Evolutionary conservation across 92 coral and sea anemone species (phyloP), one percentile per base, ranked within the genome.

Genomic region (Parazoanthus swiftii): DNA sequence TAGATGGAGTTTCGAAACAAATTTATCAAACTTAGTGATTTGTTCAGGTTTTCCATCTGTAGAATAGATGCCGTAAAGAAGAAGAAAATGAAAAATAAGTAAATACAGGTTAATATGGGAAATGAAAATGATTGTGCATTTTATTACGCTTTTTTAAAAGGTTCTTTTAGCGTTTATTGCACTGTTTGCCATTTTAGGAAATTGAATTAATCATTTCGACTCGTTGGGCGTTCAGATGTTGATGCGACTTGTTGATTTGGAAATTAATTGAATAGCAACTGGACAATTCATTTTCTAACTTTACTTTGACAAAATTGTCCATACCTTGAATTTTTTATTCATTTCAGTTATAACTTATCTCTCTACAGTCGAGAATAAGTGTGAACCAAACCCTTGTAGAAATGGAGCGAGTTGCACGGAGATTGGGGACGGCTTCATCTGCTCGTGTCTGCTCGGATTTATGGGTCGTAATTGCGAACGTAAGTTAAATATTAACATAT

Each of bases 381-480:
- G 99, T 71, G 98, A 97, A 23, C 98, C 98, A 1, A 95, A 86
- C 29, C 99, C 98, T 21, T 96, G 99, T 77, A 88, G 87, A 33
- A 92, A 95, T 77, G 95, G 98, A 3, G 99, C 94, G 36, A 85
- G 73, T 78, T 96, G 99, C 46, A 95, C 95, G 5, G 97, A 91
- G 72, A 89, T 92, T 58, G 63, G 90, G 23, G 95, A 89, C 8
- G 85, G 56, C 36, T 96, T 92, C 86, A 90, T 90, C 16, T 96
- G 99, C 74, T 89, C 99, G 0, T 96, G 99, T 84, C 67, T 73
- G 43, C 89, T 74, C 4, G 99, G 99, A 48, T 96, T 91, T 86
- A 95, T 96, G 95, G 97, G 99, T 8, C 92, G 89, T 74, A 93
- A 94, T 72, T 96, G 99, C 74, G 98, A 96, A 88, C 94, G 99